Evolutionary conservation across 23 tunicate species (phyloP), one percentile per base, ranked within the genome.

Genomic region (Trididemnum miniatum): DNA sequence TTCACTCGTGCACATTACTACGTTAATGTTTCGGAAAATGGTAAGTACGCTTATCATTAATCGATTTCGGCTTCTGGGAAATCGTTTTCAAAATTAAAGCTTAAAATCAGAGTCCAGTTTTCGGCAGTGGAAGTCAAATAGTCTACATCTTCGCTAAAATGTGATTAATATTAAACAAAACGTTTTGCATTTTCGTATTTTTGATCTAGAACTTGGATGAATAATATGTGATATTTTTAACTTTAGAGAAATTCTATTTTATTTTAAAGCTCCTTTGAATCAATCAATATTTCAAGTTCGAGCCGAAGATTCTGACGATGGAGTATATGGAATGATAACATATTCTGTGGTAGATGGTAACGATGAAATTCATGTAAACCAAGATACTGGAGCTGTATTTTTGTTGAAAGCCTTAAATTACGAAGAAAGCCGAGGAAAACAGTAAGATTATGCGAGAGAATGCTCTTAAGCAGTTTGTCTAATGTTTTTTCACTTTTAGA

Each of bases 281-380:
- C 25, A 34, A 20, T 24, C 51, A 1, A 20, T 90, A 0, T 34
- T 90, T 36, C 86, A 65, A 12, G 86, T 72, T 23, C 18, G 27
- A 2, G 95, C 95, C 30, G n/a, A 27, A 28, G 95, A 90, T 31
- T 52, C 28, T 31, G 95, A 90, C 35, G 67, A 28, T 28, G 95
- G 95, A 0, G 34, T 52, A 26, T 85, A 54, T 59, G 95, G 95
- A 7, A 49, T 72, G 40, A 35, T 90, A 18, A 18, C 40, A 24
- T 90, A 90, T 52, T 80, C 89, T n/a, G 35, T 90, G 15, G 65
- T 74, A 59, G 81, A 73, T 34, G 30, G 28, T 1, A 34, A 50
- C 5, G 82, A 83, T 37, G 80, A 73, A 31, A 77, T 90, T 35
- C 54, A n/a, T n/a, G 62, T 90, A 25, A 79, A 75, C 38, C 23